These are phyloP conservation scores for Nipponacmea schrenckii DNA, from an alignment of 2,888 invertebrate genomes.

Conservation along the genomic window DNA sequence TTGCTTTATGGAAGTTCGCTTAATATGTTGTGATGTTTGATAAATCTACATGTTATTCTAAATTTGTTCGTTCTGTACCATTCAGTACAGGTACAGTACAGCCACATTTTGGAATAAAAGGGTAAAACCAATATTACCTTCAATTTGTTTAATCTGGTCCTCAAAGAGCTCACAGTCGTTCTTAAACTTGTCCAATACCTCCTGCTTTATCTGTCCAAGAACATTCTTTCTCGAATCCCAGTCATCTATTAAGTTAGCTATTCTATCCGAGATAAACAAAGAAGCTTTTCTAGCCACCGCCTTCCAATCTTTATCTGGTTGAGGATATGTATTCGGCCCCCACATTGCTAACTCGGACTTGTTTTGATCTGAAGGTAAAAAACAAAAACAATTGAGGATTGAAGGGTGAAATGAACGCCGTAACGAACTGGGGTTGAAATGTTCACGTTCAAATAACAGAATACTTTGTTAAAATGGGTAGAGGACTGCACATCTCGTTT, in stretches of 20 bases:
- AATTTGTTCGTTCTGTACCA: too few species aligned
- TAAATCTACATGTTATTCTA: too few species aligned
- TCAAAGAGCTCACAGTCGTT: constrained; percentile 57
- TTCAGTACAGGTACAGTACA: too few species aligned
- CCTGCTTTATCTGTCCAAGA: constrained; percentile 40
- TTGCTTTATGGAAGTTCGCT: too few species aligned
- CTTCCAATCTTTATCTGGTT: constrained; percentile 37
- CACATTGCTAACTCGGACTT: constrained; percentile 20
- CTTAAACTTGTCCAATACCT: constrained; percentile 52
- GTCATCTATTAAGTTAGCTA: constrained; percentile 47
- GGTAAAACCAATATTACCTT: constrained; percentile 37
- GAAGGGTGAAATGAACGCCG: not conserved
- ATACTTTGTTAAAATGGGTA: too few species aligned
- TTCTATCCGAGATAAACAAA: constrained; percentile 40
- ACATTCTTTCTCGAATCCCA: constrained; percentile 52
- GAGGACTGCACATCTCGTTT: too few species aligned
- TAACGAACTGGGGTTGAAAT: too few species aligned
- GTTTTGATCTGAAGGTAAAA: not conserved
- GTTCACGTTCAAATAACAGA: too few species aligned
- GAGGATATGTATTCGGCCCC: constrained; percentile 36
- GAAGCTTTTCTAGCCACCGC: constrained; percentile 36
- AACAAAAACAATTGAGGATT: not conserved
- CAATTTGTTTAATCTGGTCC: constrained; percentile 54
- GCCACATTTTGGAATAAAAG: too few species aligned
- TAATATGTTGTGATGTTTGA: too few species aligned